A percentile compares a stretch with the other conserved stretches of the same genome.
phyloP scores from a whole-genome alignment of 2,888 invertebrate genomes.

The Parelbella ahira region DNA sequence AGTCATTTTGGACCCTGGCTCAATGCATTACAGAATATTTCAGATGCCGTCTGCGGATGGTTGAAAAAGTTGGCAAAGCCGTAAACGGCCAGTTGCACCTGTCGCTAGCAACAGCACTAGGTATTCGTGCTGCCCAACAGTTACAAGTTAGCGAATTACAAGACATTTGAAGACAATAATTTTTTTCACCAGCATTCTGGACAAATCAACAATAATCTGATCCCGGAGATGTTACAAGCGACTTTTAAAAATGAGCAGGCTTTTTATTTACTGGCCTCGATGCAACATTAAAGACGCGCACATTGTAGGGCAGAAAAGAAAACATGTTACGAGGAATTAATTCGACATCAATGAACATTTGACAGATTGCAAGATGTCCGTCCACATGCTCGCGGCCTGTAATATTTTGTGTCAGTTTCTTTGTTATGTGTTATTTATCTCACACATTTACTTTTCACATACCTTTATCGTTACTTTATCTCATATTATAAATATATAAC shows the following conservation, averaged over 20 bases:
- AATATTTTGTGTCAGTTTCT: not conserved
- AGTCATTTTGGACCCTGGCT: slow-evolving; percentile 44
- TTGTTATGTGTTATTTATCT: slow-evolving; percentile 6
- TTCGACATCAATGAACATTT: slow-evolving; percentile 11
- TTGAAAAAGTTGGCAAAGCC: slow-evolving; percentile 51
- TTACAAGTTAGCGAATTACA: slow-evolving; percentile 23
- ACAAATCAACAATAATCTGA: not conserved
- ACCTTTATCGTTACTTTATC: no score
- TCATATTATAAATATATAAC: no score
- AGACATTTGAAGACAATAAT: no score
- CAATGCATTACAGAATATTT: slow-evolving; percentile 45
- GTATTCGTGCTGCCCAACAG: slow-evolving; percentile 25
- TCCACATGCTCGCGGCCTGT: slow-evolving; percentile 5
- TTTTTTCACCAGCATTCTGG: not conserved
- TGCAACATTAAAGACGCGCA: not conserved
- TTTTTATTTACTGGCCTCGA: no score
- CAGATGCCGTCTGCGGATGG: slow-evolving; percentile 33
- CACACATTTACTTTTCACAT: no score
- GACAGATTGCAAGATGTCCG: slow-evolving; percentile 16
- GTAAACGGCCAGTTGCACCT: slow-evolving; percentile 67
- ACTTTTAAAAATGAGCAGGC: no score
- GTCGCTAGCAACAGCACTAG: slow-evolving; percentile 54
- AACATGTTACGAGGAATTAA: slow-evolving; percentile 11
- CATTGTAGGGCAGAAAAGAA: not conserved
- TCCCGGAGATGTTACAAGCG: slow-evolving; percentile 2